Conservation (phyloP, 2,113 vertebrate species). For the Pseudorectes ferrugineus region DNA sequence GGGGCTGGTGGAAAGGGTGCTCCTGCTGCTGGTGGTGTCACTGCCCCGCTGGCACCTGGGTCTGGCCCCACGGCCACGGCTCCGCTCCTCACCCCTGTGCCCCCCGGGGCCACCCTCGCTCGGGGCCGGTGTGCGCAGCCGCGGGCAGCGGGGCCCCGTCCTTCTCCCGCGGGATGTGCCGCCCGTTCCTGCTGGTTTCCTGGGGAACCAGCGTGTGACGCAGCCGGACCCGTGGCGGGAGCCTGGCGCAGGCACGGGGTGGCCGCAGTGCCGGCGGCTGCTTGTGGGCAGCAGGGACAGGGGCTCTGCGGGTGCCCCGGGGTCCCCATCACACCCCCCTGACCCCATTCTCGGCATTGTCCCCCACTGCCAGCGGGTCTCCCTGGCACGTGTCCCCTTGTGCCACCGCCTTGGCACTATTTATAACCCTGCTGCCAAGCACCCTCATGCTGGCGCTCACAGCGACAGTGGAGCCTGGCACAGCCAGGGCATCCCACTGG, state of each 20-base stretch:
- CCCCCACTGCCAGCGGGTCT: conserved; percentile 1
- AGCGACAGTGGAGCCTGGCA: background rate
- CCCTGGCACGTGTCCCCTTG: conserved; percentile 56
- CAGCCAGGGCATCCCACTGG: background rate
- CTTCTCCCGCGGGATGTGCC: background rate
- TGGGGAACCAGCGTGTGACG: background rate
- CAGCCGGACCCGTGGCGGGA: background rate
- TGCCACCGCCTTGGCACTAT: conserved; percentile 14
- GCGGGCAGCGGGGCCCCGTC: rapidly evolving
- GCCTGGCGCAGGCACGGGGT: background rate
- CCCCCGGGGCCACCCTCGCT: background rate
- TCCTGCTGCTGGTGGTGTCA: background rate
- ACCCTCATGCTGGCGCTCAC: background rate
- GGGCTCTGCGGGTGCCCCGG: rapidly evolving
- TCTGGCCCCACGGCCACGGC: rapidly evolving
- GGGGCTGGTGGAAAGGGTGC: background rate
- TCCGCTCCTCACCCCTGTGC: rapidly evolving
- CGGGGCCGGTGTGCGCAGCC: rapidly evolving
- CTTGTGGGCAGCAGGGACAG: background rate
- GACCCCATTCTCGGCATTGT: background rate
- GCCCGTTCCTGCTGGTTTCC: background rate
- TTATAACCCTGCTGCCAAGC: conserved; percentile 45
- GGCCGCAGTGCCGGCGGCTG: rapidly evolving
- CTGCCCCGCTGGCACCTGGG: rapidly evolving
- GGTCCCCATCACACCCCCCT: background rate